Base-by-base conservation (phyloP, 2,113 vertebrate genomes). In the Oncorhynchus gorbuscha region DNA sequence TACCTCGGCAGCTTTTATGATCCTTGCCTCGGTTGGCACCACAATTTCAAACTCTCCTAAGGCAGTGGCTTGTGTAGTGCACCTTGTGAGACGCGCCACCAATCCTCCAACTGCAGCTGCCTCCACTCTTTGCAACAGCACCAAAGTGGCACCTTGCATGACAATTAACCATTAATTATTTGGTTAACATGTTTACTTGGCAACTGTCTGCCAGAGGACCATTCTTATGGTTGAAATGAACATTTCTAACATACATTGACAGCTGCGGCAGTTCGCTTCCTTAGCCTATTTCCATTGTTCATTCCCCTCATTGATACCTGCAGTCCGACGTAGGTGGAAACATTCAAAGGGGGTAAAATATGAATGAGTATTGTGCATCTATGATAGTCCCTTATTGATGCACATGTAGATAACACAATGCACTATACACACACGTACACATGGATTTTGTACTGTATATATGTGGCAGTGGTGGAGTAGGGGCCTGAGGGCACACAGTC, bases 121-220 rank as follows among this genome's bases (percentile, higher is more conserved):
- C 32, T 62, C 55, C 13, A 64, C 78, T 61, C 77, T 69, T 68
- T 70, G 72, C 73, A 75, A 84, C 72, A 51, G 70, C 76, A 11
- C 74, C 61, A 70, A 66, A 69, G 80, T 72, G 79, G 65, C 78
- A 26, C 83, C 28, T 9, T 76, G 78, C 76, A 85, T 69, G 67
- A 61, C 67, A 48, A 79, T 74, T 76, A 73, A 84, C 81, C 59
- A 64, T 75, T 32, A 80, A 83, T 81, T 76, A 86, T 84, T 79
- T 74, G 78, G 81, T 81, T 78, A 81, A 83, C 74, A 69, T 81
- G 71, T 89, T 89, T 84, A 73, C 72, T 86, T 88, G 80, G 85
- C 79, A 79, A 48, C 45, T 70, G 73, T 84, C 74, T 85, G 84
- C 81, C 84, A 80, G 64, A 58, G 4, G 55, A 14, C 35, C 59